Evolutionary conservation across 2,113 vertebrate species (phyloP).

Genomic region (Psephotus haematonotus): DNA sequence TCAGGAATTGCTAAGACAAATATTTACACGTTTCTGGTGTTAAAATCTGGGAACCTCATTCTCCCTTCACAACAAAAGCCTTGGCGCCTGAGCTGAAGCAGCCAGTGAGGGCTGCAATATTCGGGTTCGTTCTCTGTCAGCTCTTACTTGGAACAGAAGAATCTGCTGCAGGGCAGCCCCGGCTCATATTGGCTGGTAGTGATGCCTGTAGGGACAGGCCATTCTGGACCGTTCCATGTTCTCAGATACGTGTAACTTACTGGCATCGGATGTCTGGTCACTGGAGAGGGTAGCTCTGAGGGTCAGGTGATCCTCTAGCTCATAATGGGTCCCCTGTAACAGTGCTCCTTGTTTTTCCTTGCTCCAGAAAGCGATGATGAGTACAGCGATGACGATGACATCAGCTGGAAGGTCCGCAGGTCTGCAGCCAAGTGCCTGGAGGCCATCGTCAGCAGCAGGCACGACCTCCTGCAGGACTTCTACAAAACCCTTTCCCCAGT

Average conservation of each 20-base stretch:
- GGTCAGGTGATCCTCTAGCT: neutral
- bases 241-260: neutral
- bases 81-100: neutral
- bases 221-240: neutral
- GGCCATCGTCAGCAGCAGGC: slow-evolving; percentile 82
- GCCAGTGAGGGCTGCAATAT: neutral
- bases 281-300: neutral
- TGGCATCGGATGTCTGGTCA: neutral
- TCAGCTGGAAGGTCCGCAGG: slow-evolving; percentile 96
- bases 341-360: neutral
- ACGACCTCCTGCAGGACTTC: slow-evolving; percentile 86
- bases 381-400: slow-evolving; percentile 92
- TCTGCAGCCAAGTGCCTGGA: slow-evolving; percentile 90
- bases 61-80: neutral
- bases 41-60: neutral
- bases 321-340: neutral
- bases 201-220: neutral
- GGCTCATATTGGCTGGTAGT: neutral
- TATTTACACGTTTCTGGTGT: neutral
- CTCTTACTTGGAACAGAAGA: neutral
- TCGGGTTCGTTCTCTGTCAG: neutral
- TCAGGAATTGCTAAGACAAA: neutral
- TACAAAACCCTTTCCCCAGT: slow-evolving; percentile 82
- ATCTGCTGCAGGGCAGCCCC: neutral
- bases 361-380: slow-evolving; percentile 87